A percentile compares a stretch with the other conserved stretches of the same genome.
phyloP scores from a whole-genome alignment of 1,140 invertebrate species.

The Lanistes nyassanus region DNA sequence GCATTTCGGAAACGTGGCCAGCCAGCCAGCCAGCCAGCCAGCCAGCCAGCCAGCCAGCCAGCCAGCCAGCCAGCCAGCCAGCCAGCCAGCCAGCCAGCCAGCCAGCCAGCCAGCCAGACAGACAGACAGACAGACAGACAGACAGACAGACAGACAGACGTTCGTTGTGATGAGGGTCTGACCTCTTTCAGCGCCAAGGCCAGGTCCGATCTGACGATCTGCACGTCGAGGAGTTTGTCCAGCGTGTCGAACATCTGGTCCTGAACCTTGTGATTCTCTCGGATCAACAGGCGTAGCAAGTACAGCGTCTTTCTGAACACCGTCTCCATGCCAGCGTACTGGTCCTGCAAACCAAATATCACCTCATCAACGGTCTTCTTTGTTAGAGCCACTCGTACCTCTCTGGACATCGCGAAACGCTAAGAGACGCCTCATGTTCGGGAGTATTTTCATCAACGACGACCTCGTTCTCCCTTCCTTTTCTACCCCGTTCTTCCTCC shows the following conservation, averaged over 20 bases:
- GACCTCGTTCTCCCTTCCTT: too few relatives aligned
- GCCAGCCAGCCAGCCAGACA: not conserved
- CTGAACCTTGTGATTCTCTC: slow-evolving; percentile 63
- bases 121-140: not conserved
- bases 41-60: not conserved
- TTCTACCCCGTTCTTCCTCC: too few relatives aligned
- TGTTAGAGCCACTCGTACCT: not conserved
- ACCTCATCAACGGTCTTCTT: not conserved
- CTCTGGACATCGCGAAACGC: not conserved
- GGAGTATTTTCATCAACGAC: too few relatives aligned
- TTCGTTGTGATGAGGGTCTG: not conserved
- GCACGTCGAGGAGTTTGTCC: slow-evolving; percentile 61
- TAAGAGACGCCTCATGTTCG: too few relatives aligned
- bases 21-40: not conserved
- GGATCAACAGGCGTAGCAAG: slow-evolving; percentile 57
- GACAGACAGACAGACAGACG: not conserved
- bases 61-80: not conserved
- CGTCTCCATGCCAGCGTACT: slow-evolving; percentile 62
- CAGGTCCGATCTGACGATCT: slow-evolving; percentile 61
- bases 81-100: not conserved
- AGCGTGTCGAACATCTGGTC: slow-evolving; percentile 61
- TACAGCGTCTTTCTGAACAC: slow-evolving; percentile 62
- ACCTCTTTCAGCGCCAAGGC: slow-evolving; percentile 65
- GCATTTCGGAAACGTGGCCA: not conserved
- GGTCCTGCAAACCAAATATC: slow-evolving; percentile 46